A percentile compares a stretch with the other conserved stretches of the same genome.
These are phyloP conservation scores for Tychaedon coryphoeus DNA, from an alignment of 2,113 vertebrate genomes.

Conservation along the genomic window DNA sequence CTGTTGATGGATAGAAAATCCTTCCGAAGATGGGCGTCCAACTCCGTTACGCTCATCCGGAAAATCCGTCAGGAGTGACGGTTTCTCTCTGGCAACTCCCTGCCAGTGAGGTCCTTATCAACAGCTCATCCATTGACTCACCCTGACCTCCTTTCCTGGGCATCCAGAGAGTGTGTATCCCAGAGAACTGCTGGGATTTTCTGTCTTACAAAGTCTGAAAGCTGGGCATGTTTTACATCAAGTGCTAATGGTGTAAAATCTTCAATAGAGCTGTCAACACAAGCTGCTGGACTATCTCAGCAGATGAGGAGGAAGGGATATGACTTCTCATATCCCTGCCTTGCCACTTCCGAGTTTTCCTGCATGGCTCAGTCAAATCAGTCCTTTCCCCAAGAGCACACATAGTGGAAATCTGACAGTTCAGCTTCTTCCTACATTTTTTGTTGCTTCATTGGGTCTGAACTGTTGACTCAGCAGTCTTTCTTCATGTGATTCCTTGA, in stretches of 20 bases:
- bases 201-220: background rate
- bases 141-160: background rate
- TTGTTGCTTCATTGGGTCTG: background rate
- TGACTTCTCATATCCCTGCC: background rate
- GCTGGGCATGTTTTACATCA: background rate
- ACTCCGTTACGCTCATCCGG: background rate
- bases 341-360: background rate
- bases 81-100: background rate
- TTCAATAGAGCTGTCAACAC: background rate
- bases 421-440: conserved; percentile 5
- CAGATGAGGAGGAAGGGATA: background rate
- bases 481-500: conserved; percentile 11
- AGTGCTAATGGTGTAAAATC: background rate
- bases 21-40: background rate
- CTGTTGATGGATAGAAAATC: background rate
- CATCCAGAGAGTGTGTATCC: background rate
- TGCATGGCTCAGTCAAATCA: background rate
- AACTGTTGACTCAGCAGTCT: conserved; percentile 29
- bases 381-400: background rate
- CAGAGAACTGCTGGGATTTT: background rate
- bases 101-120: background rate
- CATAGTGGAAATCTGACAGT: background rate
- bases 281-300: background rate
- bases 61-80: background rate
- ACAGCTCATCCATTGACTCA: background rate